Percentiles rank a stretch among this genome's conserved stretches.
Conservation (phyloP, 2,888 invertebrate species). For the Chirona hameri region DNA sequence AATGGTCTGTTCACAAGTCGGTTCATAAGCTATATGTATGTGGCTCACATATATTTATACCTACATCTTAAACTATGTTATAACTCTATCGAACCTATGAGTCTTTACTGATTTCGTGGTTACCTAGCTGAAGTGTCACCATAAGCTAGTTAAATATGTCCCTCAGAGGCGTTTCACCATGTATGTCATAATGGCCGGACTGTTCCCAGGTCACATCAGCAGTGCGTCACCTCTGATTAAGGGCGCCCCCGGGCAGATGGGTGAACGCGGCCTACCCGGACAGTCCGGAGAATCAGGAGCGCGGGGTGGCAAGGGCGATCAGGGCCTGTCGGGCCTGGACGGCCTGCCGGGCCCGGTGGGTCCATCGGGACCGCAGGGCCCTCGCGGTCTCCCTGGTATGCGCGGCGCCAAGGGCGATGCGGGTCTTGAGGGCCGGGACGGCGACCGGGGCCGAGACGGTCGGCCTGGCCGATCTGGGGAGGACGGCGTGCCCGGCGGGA, state of each 20-base stretch:
- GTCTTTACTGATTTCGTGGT: too few relatives aligned
- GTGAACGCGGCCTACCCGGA: neutral
- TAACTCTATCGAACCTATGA: too few relatives aligned
- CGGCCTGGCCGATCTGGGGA: slow-evolving; percentile 58
- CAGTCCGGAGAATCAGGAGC: neutral
- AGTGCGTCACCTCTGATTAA: neutral
- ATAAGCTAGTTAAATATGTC: too few relatives aligned
- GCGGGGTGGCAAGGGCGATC: neutral
- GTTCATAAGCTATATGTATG: neutral
- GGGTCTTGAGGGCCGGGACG: slow-evolving; percentile 49
- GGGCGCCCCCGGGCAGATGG: neutral
- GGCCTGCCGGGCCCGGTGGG: neutral
- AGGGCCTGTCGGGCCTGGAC: neutral
- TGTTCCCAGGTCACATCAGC: neutral
- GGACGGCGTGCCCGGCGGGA: slow-evolving; percentile 40
- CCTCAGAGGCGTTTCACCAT: too few relatives aligned
- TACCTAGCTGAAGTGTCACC: too few relatives aligned
- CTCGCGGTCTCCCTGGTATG: slow-evolving; percentile 59
- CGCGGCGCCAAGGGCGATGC: slow-evolving; percentile 76
- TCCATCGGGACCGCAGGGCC: neutral
- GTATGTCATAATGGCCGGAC: too few relatives aligned
- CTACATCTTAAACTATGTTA: too few relatives aligned
- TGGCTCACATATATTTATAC: too few relatives aligned
- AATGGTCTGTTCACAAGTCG: too few relatives aligned
- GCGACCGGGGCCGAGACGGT: neutral